Conservation (phyloP, 35 echinoderm and acorn worm species). For the Apostichopus parvimensis region DNA sequence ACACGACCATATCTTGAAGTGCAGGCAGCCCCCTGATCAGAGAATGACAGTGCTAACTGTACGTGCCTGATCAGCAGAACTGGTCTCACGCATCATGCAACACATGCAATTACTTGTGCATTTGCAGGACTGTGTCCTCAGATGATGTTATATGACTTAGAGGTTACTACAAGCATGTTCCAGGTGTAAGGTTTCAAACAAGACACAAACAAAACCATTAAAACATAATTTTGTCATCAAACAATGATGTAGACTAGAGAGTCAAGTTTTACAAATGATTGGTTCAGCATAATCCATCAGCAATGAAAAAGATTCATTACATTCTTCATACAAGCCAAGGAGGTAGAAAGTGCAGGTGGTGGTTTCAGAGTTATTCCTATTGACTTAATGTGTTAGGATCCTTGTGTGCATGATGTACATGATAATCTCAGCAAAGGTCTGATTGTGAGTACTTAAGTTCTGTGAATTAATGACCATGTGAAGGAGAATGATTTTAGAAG, state of each 20-base stretch:
- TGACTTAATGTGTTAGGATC: too few relatives aligned
- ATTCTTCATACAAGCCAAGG: too few relatives aligned
- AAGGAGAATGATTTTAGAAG: too few relatives aligned
- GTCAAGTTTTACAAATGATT: not conserved
- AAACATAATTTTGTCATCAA: slow-evolving; percentile 22
- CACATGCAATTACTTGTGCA: not conserved
- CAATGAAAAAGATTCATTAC: not conserved
- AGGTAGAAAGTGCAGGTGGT: slow-evolving; percentile 5
- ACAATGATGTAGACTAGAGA: not conserved
- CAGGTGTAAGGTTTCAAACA: slow-evolving; percentile 15
- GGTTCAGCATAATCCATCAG: not conserved
- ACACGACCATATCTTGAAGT: too few relatives aligned
- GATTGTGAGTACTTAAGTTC: too few relatives aligned
- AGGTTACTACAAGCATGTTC: not conserved
- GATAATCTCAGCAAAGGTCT: too few relatives aligned
- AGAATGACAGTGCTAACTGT: too few relatives aligned
- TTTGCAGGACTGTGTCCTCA: not conserved
- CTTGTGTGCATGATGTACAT: too few relatives aligned
- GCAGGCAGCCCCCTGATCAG: too few relatives aligned
- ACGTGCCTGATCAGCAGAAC: too few relatives aligned
- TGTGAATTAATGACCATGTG: too few relatives aligned
- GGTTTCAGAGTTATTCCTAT: not conserved
- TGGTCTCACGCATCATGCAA: not conserved
- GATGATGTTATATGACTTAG: not conserved
- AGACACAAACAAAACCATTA: slow-evolving; percentile 24